Evolutionary conservation across 2,888 invertebrate genomes (phyloP).

Genomic region (Catocala nupta): DNA sequence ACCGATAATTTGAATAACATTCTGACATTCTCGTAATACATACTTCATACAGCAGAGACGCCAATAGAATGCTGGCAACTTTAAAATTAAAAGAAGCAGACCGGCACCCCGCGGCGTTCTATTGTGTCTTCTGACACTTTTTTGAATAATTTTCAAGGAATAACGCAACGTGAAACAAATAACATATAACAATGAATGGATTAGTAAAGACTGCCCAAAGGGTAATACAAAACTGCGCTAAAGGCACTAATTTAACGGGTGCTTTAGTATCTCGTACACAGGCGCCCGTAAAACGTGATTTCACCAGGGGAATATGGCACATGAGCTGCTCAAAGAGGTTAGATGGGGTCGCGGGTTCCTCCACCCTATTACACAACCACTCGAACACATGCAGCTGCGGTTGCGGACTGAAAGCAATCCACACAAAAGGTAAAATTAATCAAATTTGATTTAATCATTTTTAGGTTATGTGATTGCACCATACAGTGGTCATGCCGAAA

Average conservation of each 20-base stretch:
- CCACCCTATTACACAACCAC: conserved; percentile 84
- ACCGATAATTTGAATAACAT: no score
- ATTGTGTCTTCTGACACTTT: conserved; percentile 51
- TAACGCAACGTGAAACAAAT: conserved; percentile 21
- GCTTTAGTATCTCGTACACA: conserved; percentile 75
- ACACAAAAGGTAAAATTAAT: conserved; percentile 89
- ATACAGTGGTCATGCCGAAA: conserved; percentile 49
- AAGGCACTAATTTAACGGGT: conserved; percentile 70
- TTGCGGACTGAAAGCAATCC: conserved; percentile 88
- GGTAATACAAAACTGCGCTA: conserved; percentile 75
- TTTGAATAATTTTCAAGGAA: conserved; percentile 49
- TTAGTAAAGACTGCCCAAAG: conserved; percentile 89
- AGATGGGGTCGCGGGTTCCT: conserved; percentile 66
- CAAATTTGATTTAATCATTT: conserved; percentile 45
- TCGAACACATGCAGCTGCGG: conserved; percentile 90
- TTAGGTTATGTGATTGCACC: conserved; percentile 80
- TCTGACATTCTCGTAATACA: conserved; percentile 13
- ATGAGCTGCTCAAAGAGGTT: conserved; percentile 86
- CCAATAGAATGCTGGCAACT: conserved; percentile 35
- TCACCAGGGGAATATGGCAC: conserved; percentile 91
- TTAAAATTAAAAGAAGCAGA: conserved; percentile 16
- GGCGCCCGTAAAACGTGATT: conserved; percentile 87
- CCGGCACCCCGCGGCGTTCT: conserved; percentile 43
- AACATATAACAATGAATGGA: conserved; percentile 88
- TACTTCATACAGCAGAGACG: background rate